Base-by-base conservation (phyloP, 2,113 vertebrate genomes). In the Gopherus flavomarginatus region DNA sequence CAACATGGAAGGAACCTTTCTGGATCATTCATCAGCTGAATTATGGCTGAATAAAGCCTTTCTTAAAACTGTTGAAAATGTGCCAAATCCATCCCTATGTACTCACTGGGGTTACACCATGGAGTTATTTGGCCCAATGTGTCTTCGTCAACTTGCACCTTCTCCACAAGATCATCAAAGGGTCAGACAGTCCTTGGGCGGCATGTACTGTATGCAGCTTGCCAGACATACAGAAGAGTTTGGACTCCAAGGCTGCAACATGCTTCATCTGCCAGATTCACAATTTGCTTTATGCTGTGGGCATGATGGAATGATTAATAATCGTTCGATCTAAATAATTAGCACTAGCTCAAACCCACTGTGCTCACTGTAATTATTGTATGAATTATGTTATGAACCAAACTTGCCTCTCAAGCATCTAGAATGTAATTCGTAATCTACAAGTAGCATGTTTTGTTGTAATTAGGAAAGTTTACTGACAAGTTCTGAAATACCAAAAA, bases 1-100 rank as follows among this genome's bases (percentile, higher is more conserved):
- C 38, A 0, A 1, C n/a, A 53, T 81, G 79, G 96, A 95, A 95
- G 57, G 95, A 95, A 95, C 93, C 81, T 86, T 95, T 83, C 87
- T 95, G 92, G 91, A 95, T 97, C 96, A 97, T 97, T 95, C 94
- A 95, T 95, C 94, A 95, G 57, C 83, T 29, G 38, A 56, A 83
- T 95, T 96, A 94, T 90, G 95, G 92, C 87, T 79, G 38, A 81
- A 88, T 57, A 57, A 57, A 91, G 89, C 87, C 96, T 95, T 95
- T 92, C 90, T 26, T 85, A 95, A 95, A 84, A 85, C 81, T 95
- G 92, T 90, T 4, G 59, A 92, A 95, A 96, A 11, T 35, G 53
- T 95, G 94, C 89, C 95, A 96, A 95, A 97, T 93, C 93, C 38
- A 92, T 87, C 78, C 78, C 85, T 88, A 86, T 91, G 89, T 50